Conservation (phyloP, 2,113 vertebrate genomes). For the Macaca nemestrina region DNA sequence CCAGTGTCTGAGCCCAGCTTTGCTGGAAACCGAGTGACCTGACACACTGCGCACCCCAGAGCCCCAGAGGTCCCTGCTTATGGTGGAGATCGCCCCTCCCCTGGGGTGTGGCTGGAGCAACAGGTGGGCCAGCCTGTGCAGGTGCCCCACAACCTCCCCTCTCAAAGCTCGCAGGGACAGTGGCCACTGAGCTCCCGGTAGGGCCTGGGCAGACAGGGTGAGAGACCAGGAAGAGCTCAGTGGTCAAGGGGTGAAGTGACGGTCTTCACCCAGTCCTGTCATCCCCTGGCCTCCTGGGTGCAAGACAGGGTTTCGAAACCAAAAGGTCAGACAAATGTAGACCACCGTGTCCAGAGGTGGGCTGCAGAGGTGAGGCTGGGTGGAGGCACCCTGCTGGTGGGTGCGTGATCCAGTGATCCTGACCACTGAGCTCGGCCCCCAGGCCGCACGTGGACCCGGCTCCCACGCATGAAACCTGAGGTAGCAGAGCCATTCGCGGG, state of each 20-base stretch:
- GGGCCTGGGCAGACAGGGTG: neutral
- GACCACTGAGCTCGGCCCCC: neutral
- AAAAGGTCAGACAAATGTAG: neutral
- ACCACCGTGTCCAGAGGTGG: rapidly evolving
- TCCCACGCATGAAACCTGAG: neutral
- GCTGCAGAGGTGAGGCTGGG: neutral
- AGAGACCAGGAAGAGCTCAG: neutral
- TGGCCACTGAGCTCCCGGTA: neutral
- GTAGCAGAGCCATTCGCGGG: neutral
- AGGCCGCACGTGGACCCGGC: rapidly evolving
- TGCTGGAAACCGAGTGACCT: neutral
- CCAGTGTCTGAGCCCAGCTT: neutral
- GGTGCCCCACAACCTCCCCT: too few relatives aligned
- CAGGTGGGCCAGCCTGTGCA: too few relatives aligned
- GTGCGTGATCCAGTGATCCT: neutral
- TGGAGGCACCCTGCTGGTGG: too few relatives aligned
- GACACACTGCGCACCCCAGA: neutral
- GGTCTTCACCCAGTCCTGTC: too few relatives aligned
- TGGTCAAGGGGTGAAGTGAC: rapidly evolving
- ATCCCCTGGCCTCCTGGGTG: neutral
- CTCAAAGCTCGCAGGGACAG: neutral
- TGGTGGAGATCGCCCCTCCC: neutral
- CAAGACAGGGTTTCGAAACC: neutral
- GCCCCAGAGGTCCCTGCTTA: neutral
- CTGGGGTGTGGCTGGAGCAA: too few relatives aligned